Percentiles rank a stretch among this genome's conserved stretches.
Evolutionary conservation across 2,797 vertebrate species (phyloP).

Genomic region (Acipenser ruthenus): DNA sequence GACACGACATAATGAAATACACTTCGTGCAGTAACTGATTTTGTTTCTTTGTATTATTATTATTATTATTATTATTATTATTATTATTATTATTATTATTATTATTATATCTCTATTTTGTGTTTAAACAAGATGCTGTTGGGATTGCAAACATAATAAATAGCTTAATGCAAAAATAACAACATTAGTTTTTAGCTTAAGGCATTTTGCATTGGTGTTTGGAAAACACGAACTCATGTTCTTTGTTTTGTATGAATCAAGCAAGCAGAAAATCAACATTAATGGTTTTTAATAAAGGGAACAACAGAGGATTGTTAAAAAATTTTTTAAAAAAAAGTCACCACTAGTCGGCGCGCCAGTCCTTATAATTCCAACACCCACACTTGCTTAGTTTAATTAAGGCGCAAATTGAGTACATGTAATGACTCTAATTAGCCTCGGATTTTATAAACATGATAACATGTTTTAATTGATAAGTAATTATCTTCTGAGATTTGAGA

Average conservation of each 20-base stretch:
- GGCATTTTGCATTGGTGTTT: slow-evolving; percentile 3
- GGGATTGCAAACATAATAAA: too few relatives aligned
- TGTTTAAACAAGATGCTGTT: too few relatives aligned
- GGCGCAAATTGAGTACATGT: slow-evolving; percentile 92
- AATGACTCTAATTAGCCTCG: slow-evolving; percentile 92
- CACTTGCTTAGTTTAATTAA: slow-evolving; percentile 82
- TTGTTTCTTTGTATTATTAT: too few relatives aligned
- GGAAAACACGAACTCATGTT: not conserved
- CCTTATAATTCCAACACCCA: slow-evolving; percentile 47
- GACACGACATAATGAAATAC: slow-evolving; percentile 2
- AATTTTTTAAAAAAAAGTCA: too few relatives aligned
- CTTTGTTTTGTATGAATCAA: not conserved
- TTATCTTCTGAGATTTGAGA: slow-evolving; percentile 52
- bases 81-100: too few relatives aligned
- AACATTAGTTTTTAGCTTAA: too few relatives aligned
- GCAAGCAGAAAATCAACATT: slow-evolving; percentile 7
- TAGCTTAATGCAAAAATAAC: too few relatives aligned
- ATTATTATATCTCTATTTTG: too few relatives aligned
- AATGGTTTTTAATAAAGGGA: not conserved
- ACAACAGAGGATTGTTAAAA: not conserved
- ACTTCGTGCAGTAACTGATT: not conserved
- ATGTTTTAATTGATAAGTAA: slow-evolving; percentile 77
- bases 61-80: too few relatives aligned
- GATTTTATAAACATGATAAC: slow-evolving; percentile 86
- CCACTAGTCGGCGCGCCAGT: slow-evolving; percentile 67